A percentile compares a stretch with the other conserved stretches of the same genome.
Conservation (phyloP, 1,140 invertebrate species). For the Lethrus apterus region DNA sequence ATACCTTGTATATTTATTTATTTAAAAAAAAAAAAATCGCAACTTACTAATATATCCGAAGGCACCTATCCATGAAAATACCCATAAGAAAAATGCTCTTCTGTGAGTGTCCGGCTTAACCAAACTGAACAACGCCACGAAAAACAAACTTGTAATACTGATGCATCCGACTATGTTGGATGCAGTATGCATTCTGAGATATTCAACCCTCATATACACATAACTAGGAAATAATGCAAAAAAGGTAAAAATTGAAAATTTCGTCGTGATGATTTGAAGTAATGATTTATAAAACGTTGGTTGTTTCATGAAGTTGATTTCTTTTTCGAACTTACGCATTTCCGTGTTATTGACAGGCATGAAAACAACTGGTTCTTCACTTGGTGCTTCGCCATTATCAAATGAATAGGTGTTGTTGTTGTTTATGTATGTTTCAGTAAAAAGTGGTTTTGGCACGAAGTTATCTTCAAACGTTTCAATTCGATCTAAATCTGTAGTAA, state of each 20-base stretch:
- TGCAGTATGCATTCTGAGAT: conserved; percentile 16
- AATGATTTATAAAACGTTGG: conserved; percentile 36
- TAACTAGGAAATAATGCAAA: conserved; percentile 31
- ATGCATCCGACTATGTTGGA: conserved; percentile 6
- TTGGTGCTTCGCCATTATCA: conserved; percentile 19
- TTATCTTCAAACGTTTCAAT: conserved; percentile 15
- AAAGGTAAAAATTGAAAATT: conserved; percentile 32
- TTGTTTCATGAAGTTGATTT: conserved; percentile 23
- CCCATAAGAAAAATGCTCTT: conserved; percentile 13
- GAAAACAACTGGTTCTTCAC: conserved; percentile 22
- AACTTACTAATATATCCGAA: conserved; percentile 17
- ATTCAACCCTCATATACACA: conserved; percentile 21
- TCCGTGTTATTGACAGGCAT: conserved; percentile 17
- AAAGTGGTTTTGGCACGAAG: conserved; percentile 26
- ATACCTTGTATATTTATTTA: background rate
- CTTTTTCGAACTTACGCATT: conserved; percentile 4
- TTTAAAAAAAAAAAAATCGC: background rate
- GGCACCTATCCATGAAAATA: conserved; percentile 15
- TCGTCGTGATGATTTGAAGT: conserved; percentile 29
- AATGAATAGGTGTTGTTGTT: conserved; percentile 33
- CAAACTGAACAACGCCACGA: background rate
- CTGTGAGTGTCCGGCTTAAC: background rate
- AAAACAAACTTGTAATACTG: background rate
- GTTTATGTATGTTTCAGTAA: conserved; percentile 30
- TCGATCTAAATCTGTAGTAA: conserved; percentile 12